Conservation (phyloP, 2,113 vertebrate genomes). For the Tupaia tana region DNA sequence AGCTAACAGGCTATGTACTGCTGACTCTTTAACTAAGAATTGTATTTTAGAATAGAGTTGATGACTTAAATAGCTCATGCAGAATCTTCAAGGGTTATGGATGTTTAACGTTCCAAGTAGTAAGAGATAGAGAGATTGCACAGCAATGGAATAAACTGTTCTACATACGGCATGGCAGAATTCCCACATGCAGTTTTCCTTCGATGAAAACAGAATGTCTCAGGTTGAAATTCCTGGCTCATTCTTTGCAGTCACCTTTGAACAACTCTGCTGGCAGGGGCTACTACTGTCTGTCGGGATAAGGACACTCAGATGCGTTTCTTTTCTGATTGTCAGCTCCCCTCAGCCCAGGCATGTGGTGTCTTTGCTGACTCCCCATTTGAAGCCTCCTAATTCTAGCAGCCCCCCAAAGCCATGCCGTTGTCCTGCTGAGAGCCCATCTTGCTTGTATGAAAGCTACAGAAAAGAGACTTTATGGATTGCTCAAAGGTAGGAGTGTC, state of each 20-base stretch:
- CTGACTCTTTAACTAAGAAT: background rate
- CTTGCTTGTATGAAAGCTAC: background rate
- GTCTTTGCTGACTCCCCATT: background rate
- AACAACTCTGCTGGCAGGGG: background rate
- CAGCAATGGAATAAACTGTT: background rate
- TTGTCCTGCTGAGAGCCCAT: background rate
- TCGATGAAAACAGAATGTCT: background rate
- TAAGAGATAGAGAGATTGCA: background rate
- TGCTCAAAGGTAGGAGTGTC: background rate
- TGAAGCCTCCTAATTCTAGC: background rate
- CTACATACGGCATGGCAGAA: background rate
- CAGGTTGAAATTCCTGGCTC: background rate
- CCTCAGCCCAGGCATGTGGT: fast-evolving
- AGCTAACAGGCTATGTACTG: background rate
- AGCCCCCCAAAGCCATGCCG: background rate
- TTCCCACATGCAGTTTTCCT: background rate
- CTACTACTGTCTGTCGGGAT: fast-evolving
- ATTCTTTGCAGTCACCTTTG: background rate
- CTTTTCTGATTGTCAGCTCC: background rate
- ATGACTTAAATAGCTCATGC: background rate
- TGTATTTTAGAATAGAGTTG: background rate
- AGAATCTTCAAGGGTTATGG: background rate
- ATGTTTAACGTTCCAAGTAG: background rate
- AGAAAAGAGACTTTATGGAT: slow-evolving; percentile 2
- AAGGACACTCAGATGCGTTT: background rate